These are phyloP conservation scores for Clunio marinus DNA, from an alignment of 2,888 invertebrate species.

Conservation along the genomic window DNA sequence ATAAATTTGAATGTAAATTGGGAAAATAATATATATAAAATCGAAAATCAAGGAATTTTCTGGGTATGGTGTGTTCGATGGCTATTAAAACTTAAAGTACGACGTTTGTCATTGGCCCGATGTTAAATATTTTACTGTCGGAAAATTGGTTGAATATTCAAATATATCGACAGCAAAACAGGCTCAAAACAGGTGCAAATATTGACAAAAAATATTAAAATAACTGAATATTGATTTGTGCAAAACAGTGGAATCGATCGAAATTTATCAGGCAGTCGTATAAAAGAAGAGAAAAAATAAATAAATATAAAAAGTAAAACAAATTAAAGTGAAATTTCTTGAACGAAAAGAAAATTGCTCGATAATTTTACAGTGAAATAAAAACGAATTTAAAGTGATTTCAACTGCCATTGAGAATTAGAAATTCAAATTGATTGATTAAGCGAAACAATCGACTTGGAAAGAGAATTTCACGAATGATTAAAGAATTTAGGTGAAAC, in stretches of 20 bases:
- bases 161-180: not conserved
- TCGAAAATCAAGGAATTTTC: not conserved
- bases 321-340: not conserved
- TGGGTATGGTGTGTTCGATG: not conserved
- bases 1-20: constrained; percentile 22
- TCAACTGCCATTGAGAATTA: constrained; percentile 6
- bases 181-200: constrained; percentile 27
- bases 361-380: not conserved
- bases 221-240: no score
- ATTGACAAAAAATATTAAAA: no score
- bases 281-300: not conserved
- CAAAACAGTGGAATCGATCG: no score
- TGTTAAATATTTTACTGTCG: not conserved
- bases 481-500: not conserved
- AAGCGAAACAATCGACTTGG: no score
- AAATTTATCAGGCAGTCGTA: no score
- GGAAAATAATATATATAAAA: not conserved
- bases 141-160: not conserved
- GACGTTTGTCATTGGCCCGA: constrained; percentile 4
- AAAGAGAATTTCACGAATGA: not conserved
- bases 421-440: not conserved
- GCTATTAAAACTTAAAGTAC: constrained; percentile 12
- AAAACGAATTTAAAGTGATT: not conserved
- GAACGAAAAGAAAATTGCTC: constrained; percentile 8
- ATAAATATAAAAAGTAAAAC: not conserved